A percentile compares a stretch with the other conserved stretches of the same genome.
phyloP scores from a whole-genome alignment of 2,888 invertebrate genomes.

The Tineola bisselliella region DNA sequence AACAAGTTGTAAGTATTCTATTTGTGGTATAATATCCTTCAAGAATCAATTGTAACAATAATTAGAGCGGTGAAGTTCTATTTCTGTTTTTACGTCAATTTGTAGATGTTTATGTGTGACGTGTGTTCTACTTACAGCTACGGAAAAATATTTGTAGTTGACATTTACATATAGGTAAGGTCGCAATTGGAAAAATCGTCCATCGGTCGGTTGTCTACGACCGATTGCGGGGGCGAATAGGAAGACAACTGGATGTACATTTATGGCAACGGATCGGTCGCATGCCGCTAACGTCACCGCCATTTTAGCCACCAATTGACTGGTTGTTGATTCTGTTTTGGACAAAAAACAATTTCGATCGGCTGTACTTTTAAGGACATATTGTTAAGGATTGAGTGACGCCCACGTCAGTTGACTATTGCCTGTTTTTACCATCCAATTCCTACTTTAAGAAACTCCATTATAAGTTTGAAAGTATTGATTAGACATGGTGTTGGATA shows the following conservation, averaged over 20 bases:
- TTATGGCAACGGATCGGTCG: constrained; percentile 43
- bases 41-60: neutral
- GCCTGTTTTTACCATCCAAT: neutral
- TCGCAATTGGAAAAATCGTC: constrained; percentile 33
- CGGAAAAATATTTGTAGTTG: neutral
- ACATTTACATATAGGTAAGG: constrained; percentile 29
- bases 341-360: constrained; percentile 37
- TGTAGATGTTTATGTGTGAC: neutral
- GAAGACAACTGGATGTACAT: constrained; percentile 41
- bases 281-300: constrained; percentile 47
- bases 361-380: constrained; percentile 51
- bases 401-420: constrained; percentile 27
- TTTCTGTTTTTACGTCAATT: constrained; percentile 11
- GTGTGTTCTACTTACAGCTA: neutral
- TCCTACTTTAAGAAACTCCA: neutral
- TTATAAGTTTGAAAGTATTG: neutral
- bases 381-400: constrained; percentile 38
- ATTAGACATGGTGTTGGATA: neutral
- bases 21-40: neutral
- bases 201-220: constrained; percentile 19
- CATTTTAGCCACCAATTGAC: constrained; percentile 37
- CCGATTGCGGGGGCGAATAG: constrained; percentile 56
- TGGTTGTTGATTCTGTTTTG: constrained; percentile 37
- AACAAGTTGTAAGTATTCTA: neutral
- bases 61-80: neutral